phyloP scores from a whole-genome alignment of 1,140 invertebrate species.

The Chelonus insularis region DNA sequence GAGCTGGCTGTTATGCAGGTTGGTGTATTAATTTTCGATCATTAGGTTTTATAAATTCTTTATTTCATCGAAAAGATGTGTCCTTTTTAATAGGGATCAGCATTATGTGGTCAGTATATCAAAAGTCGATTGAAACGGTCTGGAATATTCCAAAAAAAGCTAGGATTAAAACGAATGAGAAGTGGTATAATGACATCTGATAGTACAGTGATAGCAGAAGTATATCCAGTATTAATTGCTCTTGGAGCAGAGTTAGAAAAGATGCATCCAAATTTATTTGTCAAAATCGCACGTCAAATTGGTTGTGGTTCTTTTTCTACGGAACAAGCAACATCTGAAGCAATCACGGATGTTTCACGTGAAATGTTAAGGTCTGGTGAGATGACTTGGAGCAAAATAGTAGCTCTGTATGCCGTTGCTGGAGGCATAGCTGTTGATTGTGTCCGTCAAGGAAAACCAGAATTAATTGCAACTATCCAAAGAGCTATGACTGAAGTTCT shows the following conservation, averaged over 20 bases:
- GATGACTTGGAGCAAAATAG: constrained; percentile 71
- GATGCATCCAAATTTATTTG: constrained; percentile 68
- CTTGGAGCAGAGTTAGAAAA: constrained; percentile 69
- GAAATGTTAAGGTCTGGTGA: constrained; percentile 63
- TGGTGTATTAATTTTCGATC: not conserved
- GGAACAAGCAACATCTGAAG: constrained; percentile 61
- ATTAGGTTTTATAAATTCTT: not conserved
- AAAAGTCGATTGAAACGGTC: constrained; percentile 67
- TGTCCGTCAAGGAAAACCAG: constrained; percentile 67
- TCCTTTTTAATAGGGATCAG: constrained; percentile 58
- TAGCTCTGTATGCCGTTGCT: constrained; percentile 69
- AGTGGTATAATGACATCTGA: constrained; percentile 61
- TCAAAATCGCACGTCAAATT: constrained; percentile 65
- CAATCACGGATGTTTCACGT: constrained; percentile 64
- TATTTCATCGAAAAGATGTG: not conserved
- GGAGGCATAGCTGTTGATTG: constrained; percentile 73
- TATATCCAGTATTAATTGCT: constrained; percentile 62
- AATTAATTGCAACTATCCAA: constrained; percentile 65
- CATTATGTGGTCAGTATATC: constrained; percentile 69
- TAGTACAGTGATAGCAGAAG: constrained; percentile 61
- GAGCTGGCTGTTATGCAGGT: constrained; percentile 64
- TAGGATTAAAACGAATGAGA: constrained; percentile 69
- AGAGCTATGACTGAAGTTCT: constrained; percentile 67
- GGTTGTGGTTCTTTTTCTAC: constrained; percentile 60
- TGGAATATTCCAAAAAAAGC: constrained; percentile 69